phyloP scores from a whole-genome alignment of 2,797 vertebrate species.

The Danio kyathit region DNA sequence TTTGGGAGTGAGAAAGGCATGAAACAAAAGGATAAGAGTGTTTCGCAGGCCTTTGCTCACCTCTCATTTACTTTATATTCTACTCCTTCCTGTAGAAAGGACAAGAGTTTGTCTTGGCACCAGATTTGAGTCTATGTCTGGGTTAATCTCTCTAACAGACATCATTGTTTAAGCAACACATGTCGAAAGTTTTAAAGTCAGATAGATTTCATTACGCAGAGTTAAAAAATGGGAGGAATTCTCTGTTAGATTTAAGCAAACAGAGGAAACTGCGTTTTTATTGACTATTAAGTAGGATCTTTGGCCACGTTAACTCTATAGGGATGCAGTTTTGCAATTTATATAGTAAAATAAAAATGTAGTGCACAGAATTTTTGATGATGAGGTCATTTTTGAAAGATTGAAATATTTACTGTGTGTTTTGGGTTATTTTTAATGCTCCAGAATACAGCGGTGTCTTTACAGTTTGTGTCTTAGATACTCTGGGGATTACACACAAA shows the following conservation, averaged over 20 bases:
- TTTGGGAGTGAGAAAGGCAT: slow-evolving; percentile 73
- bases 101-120: slow-evolving; percentile 42
- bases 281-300: no score
- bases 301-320: no score
- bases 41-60: background rate
- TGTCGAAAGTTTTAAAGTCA: slow-evolving; percentile 9
- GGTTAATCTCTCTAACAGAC: slow-evolving; percentile 47
- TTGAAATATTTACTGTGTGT: no score
- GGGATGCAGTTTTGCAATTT: no score
- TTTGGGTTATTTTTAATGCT: no score
- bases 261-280: slow-evolving; percentile 7
- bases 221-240: slow-evolving; percentile 19
- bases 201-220: slow-evolving; percentile 9
- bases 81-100: slow-evolving; percentile 24
- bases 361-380: no score
- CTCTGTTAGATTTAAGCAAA: slow-evolving; percentile 16
- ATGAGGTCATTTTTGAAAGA: no score
- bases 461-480: no score
- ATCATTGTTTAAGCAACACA: slow-evolving; percentile 27
- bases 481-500: no score
- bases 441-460: no score
- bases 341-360: no score
- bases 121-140: slow-evolving; percentile 12
- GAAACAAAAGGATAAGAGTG: slow-evolving; percentile 59
- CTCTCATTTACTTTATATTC: background rate